Conservation (phyloP, 37 sponge, comb jelly and placozoan species). For the Hexactinellida sp. region DNA sequence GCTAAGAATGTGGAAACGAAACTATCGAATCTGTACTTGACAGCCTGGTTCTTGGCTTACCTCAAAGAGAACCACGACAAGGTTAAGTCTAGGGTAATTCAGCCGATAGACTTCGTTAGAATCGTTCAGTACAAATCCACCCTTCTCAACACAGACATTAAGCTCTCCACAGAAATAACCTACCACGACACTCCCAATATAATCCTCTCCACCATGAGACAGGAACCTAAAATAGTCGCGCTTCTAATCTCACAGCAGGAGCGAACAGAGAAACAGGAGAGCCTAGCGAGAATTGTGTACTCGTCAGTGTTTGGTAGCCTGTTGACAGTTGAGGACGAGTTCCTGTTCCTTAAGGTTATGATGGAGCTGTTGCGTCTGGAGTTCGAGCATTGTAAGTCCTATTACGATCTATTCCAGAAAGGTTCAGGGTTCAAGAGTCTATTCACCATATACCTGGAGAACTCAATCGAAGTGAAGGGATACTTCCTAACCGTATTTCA, state of each 20-base stretch:
- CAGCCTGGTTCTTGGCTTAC: neutral
- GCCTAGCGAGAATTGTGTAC: neutral
- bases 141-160: neutral
- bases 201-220: neutral
- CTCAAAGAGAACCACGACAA: neutral
- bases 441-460: neutral
- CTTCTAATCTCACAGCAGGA: neutral
- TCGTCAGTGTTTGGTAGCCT: neutral
- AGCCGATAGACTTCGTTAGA: neutral
- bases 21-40: neutral
- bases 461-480: constrained; percentile 1
- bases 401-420: neutral
- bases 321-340: neutral
- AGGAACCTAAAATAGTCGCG: neutral
- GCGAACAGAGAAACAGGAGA: neutral
- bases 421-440: constrained; percentile 6
- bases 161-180: neutral
- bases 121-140: neutral
- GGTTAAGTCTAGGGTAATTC: neutral
- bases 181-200: neutral
- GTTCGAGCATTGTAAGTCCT: neutral
- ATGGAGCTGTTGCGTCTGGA: neutral
- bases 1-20: constrained; percentile 1
- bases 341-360: neutral
- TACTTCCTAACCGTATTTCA: neutral